Base-by-base conservation (phyloP, 1,140 invertebrate species). In the Leptoteleia sp. region DNA sequence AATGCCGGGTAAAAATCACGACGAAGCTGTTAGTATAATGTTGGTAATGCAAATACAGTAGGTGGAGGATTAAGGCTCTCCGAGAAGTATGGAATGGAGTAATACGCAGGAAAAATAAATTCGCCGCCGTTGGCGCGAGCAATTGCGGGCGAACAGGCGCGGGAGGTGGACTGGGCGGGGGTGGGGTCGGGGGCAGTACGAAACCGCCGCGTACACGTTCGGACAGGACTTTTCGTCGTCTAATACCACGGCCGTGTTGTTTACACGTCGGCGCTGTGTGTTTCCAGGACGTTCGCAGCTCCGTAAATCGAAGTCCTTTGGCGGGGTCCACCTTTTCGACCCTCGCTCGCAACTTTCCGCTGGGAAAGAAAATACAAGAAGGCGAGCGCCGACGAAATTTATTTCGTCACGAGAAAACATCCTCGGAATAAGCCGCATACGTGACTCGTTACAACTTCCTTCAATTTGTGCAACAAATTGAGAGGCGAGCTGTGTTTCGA, bases 291-390 rank as follows among this genome's bases (percentile, higher is more conserved):
- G 11, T n/a, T 64, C 45, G 38, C 19, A 22, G 31, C 52, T 64
- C 19, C 45, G 67, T 64, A 71, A 78, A 71, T 75, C 55, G 70
- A 79, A 73, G 43, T 31, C 55, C 57, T 73, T 71, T 64, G 48
- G 62, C 55, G 64, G 48, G 57, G 40, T 59, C 48, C 76, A n/a
- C 33, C 42, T 12, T 45, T 65, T 50, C 42, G 42, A 35, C 31
- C 29, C 27, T 37, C 38, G n/a, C 31, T 47, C 62, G 37, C 76
- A 72, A 67, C 61, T 72, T 72, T 67, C 40, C 47, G 29, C 35
- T 17, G 11, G 9, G 17, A 65, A 72, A 68, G 40, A 54, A 78
- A 54, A 72, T 45, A 55, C 50, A 64, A 65, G 38, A 61, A 42
- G 50, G n/a, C 43, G 45, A 48, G 16, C 29, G 47, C 33, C 25